Base-by-base conservation (phyloP, 2,888 invertebrate genomes). In the Oxyteleia sp. region DNA sequence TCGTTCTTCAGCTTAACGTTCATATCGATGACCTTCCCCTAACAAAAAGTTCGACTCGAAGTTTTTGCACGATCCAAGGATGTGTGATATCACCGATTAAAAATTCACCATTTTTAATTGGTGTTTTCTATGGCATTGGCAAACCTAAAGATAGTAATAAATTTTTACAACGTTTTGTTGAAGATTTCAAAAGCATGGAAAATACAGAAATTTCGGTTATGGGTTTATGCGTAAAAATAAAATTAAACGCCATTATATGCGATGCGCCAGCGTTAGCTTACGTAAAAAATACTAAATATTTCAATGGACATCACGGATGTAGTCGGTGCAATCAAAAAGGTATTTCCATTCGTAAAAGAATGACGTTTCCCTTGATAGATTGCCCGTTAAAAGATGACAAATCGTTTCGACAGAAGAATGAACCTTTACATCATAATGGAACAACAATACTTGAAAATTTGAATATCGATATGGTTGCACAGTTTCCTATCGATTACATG, bases 181-280 rank as follows among this genome's bases (percentile, higher is more conserved):
- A 51, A n/a, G 26, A 51, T n/a, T 4, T 26, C 3, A 51, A 13
- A 51, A 1, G 1, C 10, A 8, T 49, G 11, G 49, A 49, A 49
- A 11, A 2, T 15, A 8, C 10, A 15, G 15, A 45, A 4, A 8
- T 45, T 4, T 18, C 10, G 8, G 0, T 51, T 3, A 23, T 10
- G 11, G 10, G 10, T 45, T 5, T 18, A 10, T 7, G 18, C 0
- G 10, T 45, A 3, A 18, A 5, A 3, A 15, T 45, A 2, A 3
- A 18, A 5, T 4, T 51, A n/a, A 13, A 26, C n/a, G 51, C 51
- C 2, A n/a, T 47, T 1, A 20, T 47, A 16, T 47, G 47, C 10
- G 47, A 47, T 47, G 47, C 47, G 1, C 47, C 47, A 47, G 47
- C 47, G 47, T 18, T 47, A 20, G 16, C 47, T 16, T 47, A 7